Evolutionary conservation across 1,140 invertebrate species (phyloP).

Genomic region (Nomia melanderi): DNA sequence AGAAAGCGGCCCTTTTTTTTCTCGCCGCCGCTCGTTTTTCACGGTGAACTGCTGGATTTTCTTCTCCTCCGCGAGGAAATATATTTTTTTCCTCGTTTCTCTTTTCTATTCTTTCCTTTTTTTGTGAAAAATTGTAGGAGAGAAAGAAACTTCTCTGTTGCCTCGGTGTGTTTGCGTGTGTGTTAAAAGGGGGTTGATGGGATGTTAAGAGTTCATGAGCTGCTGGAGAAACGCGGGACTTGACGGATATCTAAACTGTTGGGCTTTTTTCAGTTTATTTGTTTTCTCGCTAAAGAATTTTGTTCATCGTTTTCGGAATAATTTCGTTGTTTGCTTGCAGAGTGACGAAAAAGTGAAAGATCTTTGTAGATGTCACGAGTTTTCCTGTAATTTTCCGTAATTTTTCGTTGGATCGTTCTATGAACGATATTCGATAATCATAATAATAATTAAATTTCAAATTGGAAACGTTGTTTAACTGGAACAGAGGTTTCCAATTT

Average conservation of each 20-base stretch:
- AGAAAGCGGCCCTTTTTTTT: conserved; percentile 5
- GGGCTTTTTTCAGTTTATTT: neutral
- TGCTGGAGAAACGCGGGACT: neutral
- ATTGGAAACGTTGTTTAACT: neutral
- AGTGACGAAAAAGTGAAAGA: too few relatives aligned
- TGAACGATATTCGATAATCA: too few relatives aligned
- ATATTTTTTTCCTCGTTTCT: neutral
- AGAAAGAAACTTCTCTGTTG: too few relatives aligned
- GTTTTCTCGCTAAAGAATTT: neutral
- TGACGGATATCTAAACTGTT: neutral
- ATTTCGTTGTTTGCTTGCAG: too few relatives aligned
- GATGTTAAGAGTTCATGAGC: neutral
- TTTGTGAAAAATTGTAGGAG: neutral
- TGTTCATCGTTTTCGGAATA: too few relatives aligned
- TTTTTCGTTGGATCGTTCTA: too few relatives aligned
- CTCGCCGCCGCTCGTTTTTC: neutral
- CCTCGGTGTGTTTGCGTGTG: neutral
- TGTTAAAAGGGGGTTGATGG: neutral
- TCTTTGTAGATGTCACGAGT: too few relatives aligned
- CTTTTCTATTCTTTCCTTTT: neutral
- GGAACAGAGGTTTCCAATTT: neutral
- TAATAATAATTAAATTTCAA: too few relatives aligned
- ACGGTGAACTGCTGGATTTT: neutral
- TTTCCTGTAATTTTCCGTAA: too few relatives aligned
- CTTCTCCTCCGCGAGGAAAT: neutral